These are phyloP conservation scores for Leptinotarsa haldemani DNA, from an alignment of 2,888 invertebrate genomes.

Conservation along the genomic window DNA sequence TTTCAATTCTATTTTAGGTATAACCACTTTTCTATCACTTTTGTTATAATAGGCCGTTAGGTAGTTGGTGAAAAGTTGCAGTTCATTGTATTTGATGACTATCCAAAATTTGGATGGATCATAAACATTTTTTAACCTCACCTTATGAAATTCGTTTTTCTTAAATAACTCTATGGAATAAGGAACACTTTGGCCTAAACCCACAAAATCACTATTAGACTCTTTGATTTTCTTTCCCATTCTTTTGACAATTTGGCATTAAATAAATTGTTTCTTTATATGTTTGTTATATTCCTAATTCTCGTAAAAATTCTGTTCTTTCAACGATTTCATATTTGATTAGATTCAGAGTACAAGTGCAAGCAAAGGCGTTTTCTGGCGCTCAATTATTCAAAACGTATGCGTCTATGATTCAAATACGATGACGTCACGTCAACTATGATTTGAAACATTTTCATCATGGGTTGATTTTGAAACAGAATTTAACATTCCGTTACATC, in stretches of 20 bases:
- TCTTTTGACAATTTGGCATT: background rate
- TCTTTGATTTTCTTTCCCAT: background rate
- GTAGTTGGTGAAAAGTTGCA: slow-evolving; percentile 33
- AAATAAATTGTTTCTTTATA: too few relatives aligned
- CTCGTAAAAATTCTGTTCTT: too few relatives aligned
- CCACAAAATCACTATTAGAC: background rate
- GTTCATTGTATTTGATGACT: slow-evolving; percentile 29
- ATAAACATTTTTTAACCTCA: slow-evolving; percentile 34
- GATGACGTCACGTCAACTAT: background rate
- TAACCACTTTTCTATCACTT: slow-evolving; percentile 6
- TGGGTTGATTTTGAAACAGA: too few relatives aligned
- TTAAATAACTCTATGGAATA: slow-evolving; percentile 24
- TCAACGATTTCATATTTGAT: too few relatives aligned
- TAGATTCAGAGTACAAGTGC: too few relatives aligned
- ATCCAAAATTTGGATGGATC: slow-evolving; percentile 42
- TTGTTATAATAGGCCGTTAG: slow-evolving; percentile 31
- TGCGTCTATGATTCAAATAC: too few relatives aligned
- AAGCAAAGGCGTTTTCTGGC: too few relatives aligned
- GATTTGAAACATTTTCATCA: too few relatives aligned
- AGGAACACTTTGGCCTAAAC: slow-evolving; percentile 4
- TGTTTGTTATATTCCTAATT: too few relatives aligned
- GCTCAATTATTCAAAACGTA: too few relatives aligned
- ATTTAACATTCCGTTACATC: too few relatives aligned
- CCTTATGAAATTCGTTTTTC: slow-evolving; percentile 24
- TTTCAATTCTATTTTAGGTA: slow-evolving; percentile 15